Evolutionary conservation across 2,888 invertebrate genomes (phyloP), one percentile per base, ranked within the genome.

Genomic region (Heliconius sara): DNA sequence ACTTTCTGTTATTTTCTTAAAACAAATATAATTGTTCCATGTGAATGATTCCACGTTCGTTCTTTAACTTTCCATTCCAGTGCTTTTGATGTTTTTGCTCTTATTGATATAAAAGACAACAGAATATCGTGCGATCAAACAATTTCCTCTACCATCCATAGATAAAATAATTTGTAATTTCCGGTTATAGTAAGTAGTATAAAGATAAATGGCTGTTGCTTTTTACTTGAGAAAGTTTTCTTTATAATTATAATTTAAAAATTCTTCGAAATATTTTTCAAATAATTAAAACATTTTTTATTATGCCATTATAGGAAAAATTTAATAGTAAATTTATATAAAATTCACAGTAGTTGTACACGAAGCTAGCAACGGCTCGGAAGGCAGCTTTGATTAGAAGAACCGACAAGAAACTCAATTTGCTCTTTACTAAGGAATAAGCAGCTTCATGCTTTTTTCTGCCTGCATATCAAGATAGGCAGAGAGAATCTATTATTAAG

Each of bases 101-200:
- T 34, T 72, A 34, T n/a, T 3, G 57, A n/a, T 60, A 60, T 39
- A 19, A 67, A 65, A 70, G 72, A 78, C 72, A 72, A 71, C 63
- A 65, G 65, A 60, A 63, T 47, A 30, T 34, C 68, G 67, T 72
- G 71, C 30, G 77, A 72, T 34, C 71, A 63, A 66, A 65, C 47
- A 77, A 65, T 72, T 72, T 63, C 77, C 34, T 72, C 72, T 78
- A 19, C 7, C 34, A 60, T 73, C 25, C 73, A 73, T 73, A n/a
- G 60, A 73, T 73, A 73, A 60, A 60, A 73, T 73, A 60, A 73
- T 73, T 73, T 60, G 4, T 60, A 73, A 73, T 73, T n/a, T 73
- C 73, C 73, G 34, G 13, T 73, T 34, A 16, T 34, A 39, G 39
- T 39, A 25, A 9, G 3, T 16, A 60, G 4, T 13, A 57, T 22